These are phyloP conservation scores for Campoplex capitator DNA, from an alignment of 2,888 invertebrate genomes.

Conservation along the genomic window DNA sequence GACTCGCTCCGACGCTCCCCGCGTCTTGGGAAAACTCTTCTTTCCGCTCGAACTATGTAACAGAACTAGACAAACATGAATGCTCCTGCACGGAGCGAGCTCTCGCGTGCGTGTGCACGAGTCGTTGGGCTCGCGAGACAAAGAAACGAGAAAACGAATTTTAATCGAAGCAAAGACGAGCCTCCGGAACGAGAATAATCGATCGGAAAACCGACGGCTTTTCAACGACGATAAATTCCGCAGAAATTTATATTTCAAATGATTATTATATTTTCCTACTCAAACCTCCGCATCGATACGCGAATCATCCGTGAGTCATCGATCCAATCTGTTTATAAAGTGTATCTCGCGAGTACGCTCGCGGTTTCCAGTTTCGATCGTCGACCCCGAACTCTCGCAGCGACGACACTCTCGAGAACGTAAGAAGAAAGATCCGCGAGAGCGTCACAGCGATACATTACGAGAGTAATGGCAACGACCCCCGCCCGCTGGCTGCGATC, in stretches of 20 bases:
- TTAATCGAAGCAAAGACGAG: not conserved
- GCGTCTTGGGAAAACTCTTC: constrained; percentile 55
- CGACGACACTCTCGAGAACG: constrained; percentile 19
- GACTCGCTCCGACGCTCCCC: not conserved
- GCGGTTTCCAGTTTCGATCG: constrained; percentile 59
- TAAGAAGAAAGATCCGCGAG: constrained; percentile 34
- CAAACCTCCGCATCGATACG: not conserved
- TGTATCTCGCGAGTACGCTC: not conserved
- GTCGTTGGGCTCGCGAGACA: not conserved
- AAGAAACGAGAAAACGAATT: not conserved
- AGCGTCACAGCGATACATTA: constrained; percentile 12
- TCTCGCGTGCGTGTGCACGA: not conserved
- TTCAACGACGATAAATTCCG: not conserved
- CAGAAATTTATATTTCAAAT: not conserved
- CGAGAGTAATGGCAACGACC: constrained; percentile 59
- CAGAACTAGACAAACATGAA: not conserved
- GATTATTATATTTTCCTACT: not conserved
- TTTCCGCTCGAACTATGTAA: constrained; percentile 8
- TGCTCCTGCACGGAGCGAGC: not conserved
- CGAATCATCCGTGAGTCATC: constrained; percentile 33
- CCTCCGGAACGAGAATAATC: not conserved
- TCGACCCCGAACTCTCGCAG: constrained; percentile 41
- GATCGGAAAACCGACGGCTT: not conserved
- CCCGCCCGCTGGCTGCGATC: constrained; percentile 28
- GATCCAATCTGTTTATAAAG: constrained; percentile 37